phyloP scores from a whole-genome alignment of 2,113 vertebrate genomes.

The Morone saxatilis region DNA sequence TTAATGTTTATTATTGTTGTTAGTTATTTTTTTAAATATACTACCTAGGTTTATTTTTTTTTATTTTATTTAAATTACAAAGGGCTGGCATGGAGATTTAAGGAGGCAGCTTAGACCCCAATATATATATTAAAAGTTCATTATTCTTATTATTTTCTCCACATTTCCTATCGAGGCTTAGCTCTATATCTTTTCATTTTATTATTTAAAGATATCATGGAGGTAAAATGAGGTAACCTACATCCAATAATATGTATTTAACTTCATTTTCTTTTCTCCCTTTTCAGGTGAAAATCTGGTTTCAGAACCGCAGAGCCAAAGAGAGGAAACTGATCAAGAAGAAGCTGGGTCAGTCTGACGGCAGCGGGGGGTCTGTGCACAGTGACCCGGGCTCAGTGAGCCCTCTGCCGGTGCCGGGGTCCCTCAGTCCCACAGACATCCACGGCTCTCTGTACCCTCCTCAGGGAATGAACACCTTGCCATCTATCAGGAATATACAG shows the following conservation, averaged over 20 bases:
- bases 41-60: neutral
- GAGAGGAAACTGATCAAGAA: slow-evolving; percentile 96
- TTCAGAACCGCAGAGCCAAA: slow-evolving; percentile 95
- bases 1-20: too few relatives aligned
- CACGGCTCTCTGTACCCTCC: slow-evolving; percentile 87
- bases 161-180: neutral
- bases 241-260: too few relatives aligned
- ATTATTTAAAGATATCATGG: neutral
- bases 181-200: neutral
- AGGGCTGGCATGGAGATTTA: neutral
- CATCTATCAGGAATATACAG: slow-evolving; percentile 90
- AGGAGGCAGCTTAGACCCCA: neutral
- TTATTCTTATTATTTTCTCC: neutral
- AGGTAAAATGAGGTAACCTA: neutral
- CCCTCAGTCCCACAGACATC: slow-evolving; percentile 85
- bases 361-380: slow-evolving; percentile 90
- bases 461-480: slow-evolving; percentile 87
- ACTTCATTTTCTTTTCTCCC: neutral
- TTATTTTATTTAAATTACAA: neutral
- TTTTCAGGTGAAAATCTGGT: slow-evolving; percentile 95
- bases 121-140: neutral
- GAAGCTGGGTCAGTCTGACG: slow-evolving; percentile 93
- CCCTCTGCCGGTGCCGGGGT: slow-evolving; percentile 88
- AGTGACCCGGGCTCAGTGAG: slow-evolving; percentile 95
- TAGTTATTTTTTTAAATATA: neutral